Evolutionary conservation across 1,140 invertebrate species (phyloP), one percentile per base, ranked within the genome.

Genomic region (Cyrtorhinus lividipennis): DNA sequence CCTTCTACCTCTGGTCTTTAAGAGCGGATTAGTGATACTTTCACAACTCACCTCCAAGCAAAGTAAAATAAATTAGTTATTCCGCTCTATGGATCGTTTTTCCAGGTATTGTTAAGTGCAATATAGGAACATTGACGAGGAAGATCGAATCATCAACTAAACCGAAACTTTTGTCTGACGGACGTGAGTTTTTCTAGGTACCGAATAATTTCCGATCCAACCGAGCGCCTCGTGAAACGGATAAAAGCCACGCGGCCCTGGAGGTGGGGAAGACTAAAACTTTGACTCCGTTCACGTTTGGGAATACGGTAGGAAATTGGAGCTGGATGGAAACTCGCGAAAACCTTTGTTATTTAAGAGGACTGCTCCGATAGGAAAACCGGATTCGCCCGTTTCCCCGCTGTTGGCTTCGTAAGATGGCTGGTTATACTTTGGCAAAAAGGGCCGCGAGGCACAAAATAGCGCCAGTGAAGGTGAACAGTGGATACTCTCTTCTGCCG

Each of bases 281-380:
- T 38, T 38, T 38, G 30, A 38, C 30, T 38, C 30, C 5, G 30
- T 38, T 38, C 15, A 5, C 30, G 5, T 38, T 15, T 38, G 5
- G 5, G 5, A 15, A 38, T 5, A 15, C 15, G 30, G 5, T 38
- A 38, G 30, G 30, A 38, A 38, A 38, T 8, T 38, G 15, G 30
- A 38, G 30, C 5, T 8, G 30, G 30, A 15, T 38, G 30, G 30
- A 38, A 8, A 38, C 30, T 38, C 30, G 30, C 30, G 15, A 38
- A 38, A 38, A 38, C 30, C 30, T 38, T 38, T 38, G 48, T 53
- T 53, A 53, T 53, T 53, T 53, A 53, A 53, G 48, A 53, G 48
- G 20, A 13, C 5, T 53, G 18, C 12, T 53, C n/a, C 20, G 48
- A 53, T 53, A 53, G 48, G n/a, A n/a, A 53, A 53, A 53, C 48